Base-by-base conservation (phyloP, 2,113 vertebrate genomes). In the Takifugu flavidus region DNA sequence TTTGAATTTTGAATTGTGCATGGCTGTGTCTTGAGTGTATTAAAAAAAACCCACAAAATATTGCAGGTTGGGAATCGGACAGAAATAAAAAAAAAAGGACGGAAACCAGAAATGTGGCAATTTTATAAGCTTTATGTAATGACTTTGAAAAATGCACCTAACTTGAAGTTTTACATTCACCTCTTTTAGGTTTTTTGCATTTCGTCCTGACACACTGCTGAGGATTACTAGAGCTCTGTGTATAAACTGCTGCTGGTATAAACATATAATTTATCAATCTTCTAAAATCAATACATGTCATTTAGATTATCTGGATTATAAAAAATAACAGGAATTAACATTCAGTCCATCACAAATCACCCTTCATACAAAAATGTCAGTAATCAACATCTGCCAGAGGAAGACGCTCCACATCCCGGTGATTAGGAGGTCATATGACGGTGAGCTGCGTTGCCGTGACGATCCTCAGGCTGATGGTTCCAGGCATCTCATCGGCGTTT, bases 21-120 rank as follows among this genome's bases (percentile, higher is more conserved):
- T 98, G 95, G 95, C 92, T 95, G 94, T 98, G 94, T 98, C 94
- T 96, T 96, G 94, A 98, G 95, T 98, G 95, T 98, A 94, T 94
- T 90, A 89, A 82, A 93, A 86, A 84, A 82, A 47, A 39, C 54
- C 54, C 75, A 83, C 66, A 74, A 89, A 95, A 93, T 91, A 93
- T 90, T 92, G 91, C 94, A 95, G 94, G 96, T 96, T 95, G 92
- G 93, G 93, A 95, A 94, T 92, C 95, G 93, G 93, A 95, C 92
- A 93, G 94, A 95, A 95, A 90, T 87, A 89, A 91, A 86, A 82
- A 73, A 76, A 80, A 73, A 76, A 80, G 67, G 78, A 84, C 72
- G 72, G 80, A 80, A 79, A 84, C 28, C 55, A 75, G 69, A 70
- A 28, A 14, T 2, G 49, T 67, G 49, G 54, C 29, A 14, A 46